A percentile compares a stretch with the other conserved stretches of the same genome.
phyloP scores from a whole-genome alignment of 2,113 vertebrate genomes.

The Hydropotes inermis region DNA sequence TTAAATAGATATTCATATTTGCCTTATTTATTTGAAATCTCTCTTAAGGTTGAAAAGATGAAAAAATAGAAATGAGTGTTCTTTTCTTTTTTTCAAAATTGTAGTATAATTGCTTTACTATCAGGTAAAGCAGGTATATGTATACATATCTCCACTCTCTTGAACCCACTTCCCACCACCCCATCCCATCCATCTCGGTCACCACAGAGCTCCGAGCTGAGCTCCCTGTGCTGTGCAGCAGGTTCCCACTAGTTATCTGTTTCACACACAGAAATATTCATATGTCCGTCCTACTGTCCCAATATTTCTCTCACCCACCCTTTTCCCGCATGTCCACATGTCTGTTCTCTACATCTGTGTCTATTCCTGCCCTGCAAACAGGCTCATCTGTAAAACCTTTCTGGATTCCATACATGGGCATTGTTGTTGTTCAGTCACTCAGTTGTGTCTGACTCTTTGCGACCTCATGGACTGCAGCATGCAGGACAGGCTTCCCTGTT shows the following conservation, averaged over 20 bases:
- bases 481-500: neutral
- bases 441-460: neutral
- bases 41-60: neutral
- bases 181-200: neutral
- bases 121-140: neutral
- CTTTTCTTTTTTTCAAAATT: neutral
- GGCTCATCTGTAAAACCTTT: neutral
- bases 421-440: neutral
- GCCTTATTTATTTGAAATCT: neutral
- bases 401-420: neutral
- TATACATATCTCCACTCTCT: neutral
- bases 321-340: neutral
- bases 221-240: neutral
- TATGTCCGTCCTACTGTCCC: neutral
- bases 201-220: neutral
- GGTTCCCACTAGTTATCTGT: neutral
- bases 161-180: neutral
- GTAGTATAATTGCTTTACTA: neutral
- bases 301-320: neutral
- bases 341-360: neutral
- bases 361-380: neutral
- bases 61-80: neutral
- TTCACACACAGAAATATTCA: neutral
- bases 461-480: neutral
- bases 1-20: conserved; percentile 11